A percentile compares a stretch with the other conserved stretches of the same genome.
Evolutionary conservation across 2,797 vertebrate species (phyloP).

Genomic region (Urophycis tenuis): DNA sequence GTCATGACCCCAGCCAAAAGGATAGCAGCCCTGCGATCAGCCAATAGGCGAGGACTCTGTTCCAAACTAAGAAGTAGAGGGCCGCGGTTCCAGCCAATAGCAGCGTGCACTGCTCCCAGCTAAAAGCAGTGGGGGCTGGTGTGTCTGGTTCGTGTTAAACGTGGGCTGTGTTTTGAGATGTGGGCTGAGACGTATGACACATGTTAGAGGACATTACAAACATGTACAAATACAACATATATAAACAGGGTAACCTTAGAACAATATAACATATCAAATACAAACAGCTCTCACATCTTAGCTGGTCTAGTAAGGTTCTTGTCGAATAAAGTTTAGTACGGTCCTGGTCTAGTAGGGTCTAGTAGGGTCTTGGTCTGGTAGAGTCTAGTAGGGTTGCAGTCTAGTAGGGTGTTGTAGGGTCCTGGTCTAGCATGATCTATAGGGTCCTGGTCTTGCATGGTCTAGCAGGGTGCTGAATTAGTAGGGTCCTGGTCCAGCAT

Average conservation of each 20-base stretch:
- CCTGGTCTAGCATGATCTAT: too few relatives aligned
- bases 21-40: neutral
- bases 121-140: neutral
- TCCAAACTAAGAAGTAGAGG: neutral
- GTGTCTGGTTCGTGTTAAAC: neutral
- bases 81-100: neutral
- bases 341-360: neutral
- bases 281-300: neutral
- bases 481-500: too few relatives aligned
- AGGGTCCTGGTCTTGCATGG: neutral
- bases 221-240: neutral
- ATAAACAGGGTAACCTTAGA: neutral
- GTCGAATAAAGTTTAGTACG: neutral
- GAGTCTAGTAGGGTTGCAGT: too few relatives aligned
- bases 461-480: neutral
- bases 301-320: neutral
- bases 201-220: neutral
- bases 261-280: too few relatives aligned
- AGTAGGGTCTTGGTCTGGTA: neutral
- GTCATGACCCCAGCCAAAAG: neutral
- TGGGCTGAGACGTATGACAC: neutral
- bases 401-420: too few relatives aligned
- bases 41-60: constrained; percentile 1
- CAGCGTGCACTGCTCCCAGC: neutral
- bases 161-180: neutral